Conservation (phyloP, 2,888 invertebrate species). For the Octonoba sinensis region DNA sequence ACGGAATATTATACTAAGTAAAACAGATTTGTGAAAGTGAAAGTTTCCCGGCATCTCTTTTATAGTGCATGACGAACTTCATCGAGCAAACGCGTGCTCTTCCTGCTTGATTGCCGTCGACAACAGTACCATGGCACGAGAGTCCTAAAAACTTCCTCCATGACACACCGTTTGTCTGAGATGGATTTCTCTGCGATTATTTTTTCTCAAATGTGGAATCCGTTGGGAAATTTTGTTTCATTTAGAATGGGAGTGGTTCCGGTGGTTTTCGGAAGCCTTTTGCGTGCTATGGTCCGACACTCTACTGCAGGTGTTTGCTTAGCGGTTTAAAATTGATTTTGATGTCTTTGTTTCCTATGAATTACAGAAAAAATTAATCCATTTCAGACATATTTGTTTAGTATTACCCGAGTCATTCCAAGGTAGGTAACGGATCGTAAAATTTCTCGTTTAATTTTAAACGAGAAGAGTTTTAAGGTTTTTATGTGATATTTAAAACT, state of each 20-base stretch:
- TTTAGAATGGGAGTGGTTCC: not conserved
- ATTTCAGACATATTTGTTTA: too few relatives aligned
- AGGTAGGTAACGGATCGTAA: too few relatives aligned
- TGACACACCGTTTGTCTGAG: slow-evolving; percentile 15
- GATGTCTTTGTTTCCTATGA: not conserved
- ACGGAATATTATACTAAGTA: not conserved
- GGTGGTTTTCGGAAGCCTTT: not conserved
- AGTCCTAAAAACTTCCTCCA: slow-evolving; percentile 39
- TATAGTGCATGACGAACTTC: slow-evolving; percentile 55
- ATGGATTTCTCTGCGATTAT: too few relatives aligned
- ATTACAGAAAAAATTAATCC: not conserved
- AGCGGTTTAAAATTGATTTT: not conserved
- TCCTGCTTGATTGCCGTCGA: slow-evolving; percentile 51
- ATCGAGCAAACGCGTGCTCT: slow-evolving; percentile 38
- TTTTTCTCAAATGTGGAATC: too few relatives aligned
- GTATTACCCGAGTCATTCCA: too few relatives aligned
- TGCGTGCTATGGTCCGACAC: not conserved
- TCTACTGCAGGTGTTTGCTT: not conserved
- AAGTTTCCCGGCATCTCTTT: slow-evolving; percentile 39
- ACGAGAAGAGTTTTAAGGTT: too few relatives aligned
- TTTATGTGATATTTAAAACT: too few relatives aligned
- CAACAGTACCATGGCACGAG: slow-evolving; percentile 33
- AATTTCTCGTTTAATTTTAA: too few relatives aligned
- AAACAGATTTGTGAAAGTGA: slow-evolving; percentile 42
- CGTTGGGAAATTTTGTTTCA: too few relatives aligned